phyloP scores from a whole-genome alignment of 2,888 invertebrate genomes.

The Drosophila meridionalis region DNA sequence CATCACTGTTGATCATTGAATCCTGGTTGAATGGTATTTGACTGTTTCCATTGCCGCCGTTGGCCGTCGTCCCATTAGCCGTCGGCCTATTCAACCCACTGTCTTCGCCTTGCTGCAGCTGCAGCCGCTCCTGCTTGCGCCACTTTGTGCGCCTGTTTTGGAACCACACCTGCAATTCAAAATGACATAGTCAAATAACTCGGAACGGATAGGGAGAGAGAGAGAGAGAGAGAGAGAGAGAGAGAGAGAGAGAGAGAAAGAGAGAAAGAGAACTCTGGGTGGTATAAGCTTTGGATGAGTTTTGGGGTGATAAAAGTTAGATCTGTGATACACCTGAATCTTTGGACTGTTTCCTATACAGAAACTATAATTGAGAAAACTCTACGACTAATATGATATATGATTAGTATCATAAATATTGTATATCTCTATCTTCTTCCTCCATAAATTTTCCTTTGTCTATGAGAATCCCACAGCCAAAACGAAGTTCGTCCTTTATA shows the following conservation, averaged over 20 bases:
- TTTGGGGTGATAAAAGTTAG: not conserved
- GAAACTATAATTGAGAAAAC: no score
- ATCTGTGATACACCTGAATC: not conserved
- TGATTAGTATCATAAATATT: no score
- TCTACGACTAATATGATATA: no score
- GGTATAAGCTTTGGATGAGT: not conserved
- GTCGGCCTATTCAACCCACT: constrained; percentile 36
- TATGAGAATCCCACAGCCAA: no score
- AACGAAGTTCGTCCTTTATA: not conserved
- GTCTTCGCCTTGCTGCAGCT: constrained; percentile 89
- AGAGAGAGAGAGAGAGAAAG: no score
- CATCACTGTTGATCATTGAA: constrained; percentile 41
- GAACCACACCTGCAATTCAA: constrained; percentile 92
- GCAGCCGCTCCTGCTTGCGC: constrained; percentile 94
- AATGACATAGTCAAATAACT: constrained; percentile 1
- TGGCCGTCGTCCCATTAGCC: constrained; percentile 45
- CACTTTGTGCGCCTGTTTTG: constrained; percentile 96
- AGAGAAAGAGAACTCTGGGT: no score
- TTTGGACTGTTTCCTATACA: not conserved
- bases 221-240: no score
- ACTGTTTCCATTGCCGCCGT: constrained; percentile 47
- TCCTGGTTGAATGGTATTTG: constrained; percentile 66
- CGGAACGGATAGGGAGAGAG: not conserved
- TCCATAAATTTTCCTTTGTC: no score
- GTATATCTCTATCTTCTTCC: no score